Evolutionary conservation across 2,113 vertebrate species (phyloP).

Genomic region (Antechinus flavipes): DNA sequence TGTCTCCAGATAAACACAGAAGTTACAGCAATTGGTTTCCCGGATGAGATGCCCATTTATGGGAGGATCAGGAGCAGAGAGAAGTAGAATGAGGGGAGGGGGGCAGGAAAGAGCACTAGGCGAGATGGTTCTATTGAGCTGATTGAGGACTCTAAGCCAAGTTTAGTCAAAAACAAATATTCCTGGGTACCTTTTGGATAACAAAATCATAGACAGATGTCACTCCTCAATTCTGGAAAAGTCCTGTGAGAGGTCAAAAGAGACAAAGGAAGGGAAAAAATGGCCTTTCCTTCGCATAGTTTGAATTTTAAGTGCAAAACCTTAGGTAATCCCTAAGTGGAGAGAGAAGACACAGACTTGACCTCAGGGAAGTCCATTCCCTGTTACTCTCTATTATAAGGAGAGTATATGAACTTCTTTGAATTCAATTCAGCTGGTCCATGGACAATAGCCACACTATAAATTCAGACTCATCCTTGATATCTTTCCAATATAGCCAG

Average conservation of each 20-base stretch:
- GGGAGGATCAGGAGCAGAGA: not conserved
- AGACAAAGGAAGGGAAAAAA: not conserved
- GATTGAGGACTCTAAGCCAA: not conserved
- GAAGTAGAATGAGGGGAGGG: not conserved
- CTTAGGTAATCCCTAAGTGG: not conserved
- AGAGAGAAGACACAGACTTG: not conserved
- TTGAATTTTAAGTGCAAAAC: not conserved
- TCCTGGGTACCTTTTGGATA: not conserved
- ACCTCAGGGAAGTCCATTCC: not conserved
- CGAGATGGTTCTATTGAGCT: not conserved
- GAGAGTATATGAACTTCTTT: not conserved
- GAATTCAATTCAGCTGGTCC: not conserved
- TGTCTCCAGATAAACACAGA: conserved; percentile 69
- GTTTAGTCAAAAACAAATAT: not conserved
- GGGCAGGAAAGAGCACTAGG: not conserved
- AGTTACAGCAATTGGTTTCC: conserved; percentile 66
- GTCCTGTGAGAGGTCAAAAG: not conserved
- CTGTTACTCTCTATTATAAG: not conserved
- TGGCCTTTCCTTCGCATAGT: not conserved
- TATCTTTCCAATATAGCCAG: not conserved
- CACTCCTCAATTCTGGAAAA: not conserved
- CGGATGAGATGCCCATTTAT: conserved; percentile 35
- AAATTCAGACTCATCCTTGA: not conserved
- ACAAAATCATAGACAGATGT: not conserved
- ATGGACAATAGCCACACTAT: not conserved